Base-by-base conservation (phyloP, 2,797 vertebrate species). In the Poecilia wingei region DNA sequence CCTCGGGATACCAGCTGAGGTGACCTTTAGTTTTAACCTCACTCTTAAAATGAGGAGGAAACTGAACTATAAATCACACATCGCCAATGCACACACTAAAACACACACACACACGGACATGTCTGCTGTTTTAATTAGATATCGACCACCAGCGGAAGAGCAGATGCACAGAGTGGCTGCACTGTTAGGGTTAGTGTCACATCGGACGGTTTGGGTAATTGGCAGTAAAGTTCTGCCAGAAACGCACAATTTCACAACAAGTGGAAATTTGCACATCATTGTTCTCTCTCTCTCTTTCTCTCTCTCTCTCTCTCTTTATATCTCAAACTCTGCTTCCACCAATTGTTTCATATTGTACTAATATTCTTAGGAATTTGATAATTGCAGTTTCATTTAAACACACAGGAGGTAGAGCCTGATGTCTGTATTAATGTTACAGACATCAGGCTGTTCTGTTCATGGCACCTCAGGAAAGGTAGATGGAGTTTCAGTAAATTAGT, bases 111-210 rank as follows among this genome's bases (percentile, higher is more conserved):
- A 77, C 75, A 22, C 49, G 70, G 78, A 80, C 74, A 75, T 76
- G 74, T 88, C 86, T 87, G 87, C 79, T 85, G 82, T 88, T 93
- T 93, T 95, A 95, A 95, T 95, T 92, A 93, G 89, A 95, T 95
- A 94, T 95, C 77, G 93, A 95, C 89, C 92, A 81, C 49, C 46
- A 73, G 84, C 28, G 25, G 77, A 84, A 74, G 77, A 72, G 74
- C 16, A 73, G 75, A 82, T 69, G 53, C 66, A 61, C 25, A 3
- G 31, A 79, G 49, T 81, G 79, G 59, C 75, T 85, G 49, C 74
- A n/a, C 68, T 89, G 81, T 87, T 78, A 87, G 76, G 55, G 64
- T 88, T 88, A 79, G 75, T 79, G 82, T 86, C 71, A 84, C 74
- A 79, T 77, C 66, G 39, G 64, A 41, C 18, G 39, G 20, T 69